Conservation (phyloP, 2,888 invertebrate species). For the Girardia tigrina region DNA sequence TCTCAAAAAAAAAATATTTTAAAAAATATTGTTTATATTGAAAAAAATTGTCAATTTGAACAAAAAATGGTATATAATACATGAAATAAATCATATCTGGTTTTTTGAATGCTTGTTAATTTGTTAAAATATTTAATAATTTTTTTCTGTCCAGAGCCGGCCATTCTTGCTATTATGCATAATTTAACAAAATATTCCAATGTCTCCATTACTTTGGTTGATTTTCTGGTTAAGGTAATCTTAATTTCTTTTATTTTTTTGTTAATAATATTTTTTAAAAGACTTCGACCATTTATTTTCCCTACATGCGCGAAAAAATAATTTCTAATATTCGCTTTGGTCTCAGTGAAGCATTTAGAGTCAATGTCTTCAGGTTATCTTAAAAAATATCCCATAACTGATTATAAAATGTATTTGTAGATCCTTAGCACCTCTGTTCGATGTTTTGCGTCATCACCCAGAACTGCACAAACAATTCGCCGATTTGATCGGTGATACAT, state of each 20-base stretch:
- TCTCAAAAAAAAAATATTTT: no score
- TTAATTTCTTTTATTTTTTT: neutral
- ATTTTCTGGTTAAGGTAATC: slow-evolving; percentile 32
- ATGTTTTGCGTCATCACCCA: neutral
- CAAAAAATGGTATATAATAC: no score
- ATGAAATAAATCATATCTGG: no score
- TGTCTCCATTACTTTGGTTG: slow-evolving; percentile 27
- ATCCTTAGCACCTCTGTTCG: neutral
- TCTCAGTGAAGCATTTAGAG: neutral
- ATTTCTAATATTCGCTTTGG: neutral
- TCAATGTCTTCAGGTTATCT: neutral
- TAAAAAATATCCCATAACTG: neutral
- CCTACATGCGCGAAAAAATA: neutral
- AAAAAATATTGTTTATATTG: no score
- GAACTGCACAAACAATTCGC: slow-evolving; percentile 13
- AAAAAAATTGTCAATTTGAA: no score
- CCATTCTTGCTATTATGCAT: slow-evolving; percentile 35
- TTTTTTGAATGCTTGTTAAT: no score
- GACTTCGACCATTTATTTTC: neutral
- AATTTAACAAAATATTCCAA: slow-evolving; percentile 28
- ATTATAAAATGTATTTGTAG: neutral
- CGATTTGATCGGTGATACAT: neutral
- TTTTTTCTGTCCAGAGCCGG: slow-evolving; percentile 31
- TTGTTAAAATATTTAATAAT: no score
- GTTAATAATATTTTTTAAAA: neutral